Evolutionary conservation across 2,888 invertebrate species (phyloP), one percentile per base, ranked within the genome.

Genomic region (Eugnorisma glareosa): DNA sequence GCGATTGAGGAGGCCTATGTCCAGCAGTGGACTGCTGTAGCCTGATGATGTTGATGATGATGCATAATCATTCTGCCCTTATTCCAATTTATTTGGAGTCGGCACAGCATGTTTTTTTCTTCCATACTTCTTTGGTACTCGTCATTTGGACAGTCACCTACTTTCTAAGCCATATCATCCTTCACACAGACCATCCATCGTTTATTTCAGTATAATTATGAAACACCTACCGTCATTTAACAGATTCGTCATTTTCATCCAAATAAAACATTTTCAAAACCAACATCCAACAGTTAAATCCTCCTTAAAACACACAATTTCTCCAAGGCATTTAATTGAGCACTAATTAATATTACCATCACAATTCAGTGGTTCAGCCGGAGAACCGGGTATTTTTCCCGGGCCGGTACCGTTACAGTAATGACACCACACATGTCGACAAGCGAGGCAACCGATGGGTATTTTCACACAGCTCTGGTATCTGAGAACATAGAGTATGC

Each of bases 401-500:
- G 91, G 89, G 84, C 82, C 66, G 75, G 86, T 91, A 91, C 94
- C 94, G 94, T 94, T 94, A 94, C 84, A 73, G 79, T 94, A 94
- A 94, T 94, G 90, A 87, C 89, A 88, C 93, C 93, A 90, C 93
- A 93, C 93, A 93, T 93, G 93, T 92, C 87, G 92, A 90, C 90
- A 91, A 90, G 90, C 89, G 89, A 89, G 87, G 75, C 89, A 86
- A 86, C 88, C 89, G 91, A 93, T 94, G 93, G 88, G 91, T 93
- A 93, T 94, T 93, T 94, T 94, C 93, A 93, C 93, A 93, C 93
- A 94, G 92, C 88, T 88, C 85, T 86, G 85, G 89, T 92, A 90
- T 91, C 89, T 86, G 80, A 69, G 57, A 73, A 71, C 91, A 94
- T 81, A 95, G 94, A 94, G 40, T 79, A 79, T n/a, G 35, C 63